Conservation (phyloP, 2,797 vertebrate genomes). For the Cyprinella venusta region DNA sequence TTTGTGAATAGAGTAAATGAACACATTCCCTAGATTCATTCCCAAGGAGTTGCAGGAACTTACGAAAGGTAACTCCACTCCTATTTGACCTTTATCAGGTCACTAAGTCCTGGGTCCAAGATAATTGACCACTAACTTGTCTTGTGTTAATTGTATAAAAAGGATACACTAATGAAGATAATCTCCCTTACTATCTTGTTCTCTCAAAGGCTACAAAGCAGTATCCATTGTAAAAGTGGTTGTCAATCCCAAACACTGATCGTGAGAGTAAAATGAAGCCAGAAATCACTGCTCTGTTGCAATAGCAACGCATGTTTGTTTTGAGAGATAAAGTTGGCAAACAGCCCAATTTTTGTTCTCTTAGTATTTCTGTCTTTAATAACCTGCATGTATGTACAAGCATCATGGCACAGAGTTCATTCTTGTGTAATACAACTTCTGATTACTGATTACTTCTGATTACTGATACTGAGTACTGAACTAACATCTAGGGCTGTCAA, state of each 20-base stretch:
- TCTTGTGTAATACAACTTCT: neutral
- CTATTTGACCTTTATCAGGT: conserved; percentile 4
- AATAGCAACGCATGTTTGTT: conserved; percentile 28
- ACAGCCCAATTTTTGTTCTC: conserved; percentile 4
- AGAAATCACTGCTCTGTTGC: neutral
- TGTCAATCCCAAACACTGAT: neutral
- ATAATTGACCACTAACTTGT: neutral
- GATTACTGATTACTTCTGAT: neutral
- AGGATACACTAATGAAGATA: neutral
- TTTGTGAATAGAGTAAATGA: neutral
- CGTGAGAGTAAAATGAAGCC: neutral
- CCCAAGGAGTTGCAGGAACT: neutral
- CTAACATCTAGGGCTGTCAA: conserved; percentile 12
- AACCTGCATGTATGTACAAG: conserved; percentile 50
- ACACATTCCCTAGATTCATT: neutral
- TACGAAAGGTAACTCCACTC: neutral
- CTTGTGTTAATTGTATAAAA: conserved; percentile 10
- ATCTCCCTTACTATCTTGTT: neutral
- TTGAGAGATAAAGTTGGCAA: conserved; percentile 22
- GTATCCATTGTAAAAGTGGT: neutral
- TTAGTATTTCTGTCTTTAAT: conserved; percentile 11
- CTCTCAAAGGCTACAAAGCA: neutral
- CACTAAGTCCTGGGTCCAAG: neutral
- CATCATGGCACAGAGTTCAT: conserved; percentile 22
- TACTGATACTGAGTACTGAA: neutral